phyloP scores from a whole-genome alignment of 2,113 vertebrate species.

The Chionomys nivalis region DNA sequence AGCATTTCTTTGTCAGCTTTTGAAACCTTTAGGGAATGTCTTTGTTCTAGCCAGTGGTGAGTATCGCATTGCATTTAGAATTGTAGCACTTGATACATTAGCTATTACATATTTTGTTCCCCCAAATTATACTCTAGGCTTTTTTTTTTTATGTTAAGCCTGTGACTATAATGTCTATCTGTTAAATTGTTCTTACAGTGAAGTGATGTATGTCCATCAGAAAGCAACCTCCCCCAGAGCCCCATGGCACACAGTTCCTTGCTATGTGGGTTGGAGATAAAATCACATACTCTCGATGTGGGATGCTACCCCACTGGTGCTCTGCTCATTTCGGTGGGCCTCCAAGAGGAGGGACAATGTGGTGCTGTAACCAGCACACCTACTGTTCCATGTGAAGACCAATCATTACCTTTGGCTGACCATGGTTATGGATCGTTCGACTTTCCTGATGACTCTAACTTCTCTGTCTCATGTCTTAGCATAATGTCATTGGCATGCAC shows the following conservation, averaged over 20 bases:
- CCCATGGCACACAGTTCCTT: background rate
- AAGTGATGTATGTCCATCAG: background rate
- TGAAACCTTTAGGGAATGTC: conserved; percentile 4
- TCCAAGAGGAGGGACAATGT: background rate
- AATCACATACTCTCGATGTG: background rate
- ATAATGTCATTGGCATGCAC: background rate
- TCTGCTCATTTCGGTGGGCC: background rate
- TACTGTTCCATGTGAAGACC: background rate
- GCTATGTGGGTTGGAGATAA: background rate
- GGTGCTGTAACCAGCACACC: background rate
- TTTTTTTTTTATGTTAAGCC: background rate
- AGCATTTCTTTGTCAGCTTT: conserved; percentile 57
- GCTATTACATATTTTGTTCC: background rate
- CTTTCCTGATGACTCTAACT: background rate
- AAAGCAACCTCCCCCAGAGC: background rate
- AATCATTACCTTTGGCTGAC: background rate
- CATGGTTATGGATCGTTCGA: background rate
- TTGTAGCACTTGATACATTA: conserved; percentile 13
- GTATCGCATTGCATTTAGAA: conserved; percentile 10
- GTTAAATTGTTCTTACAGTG: conserved; percentile 25
- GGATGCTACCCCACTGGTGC: background rate
- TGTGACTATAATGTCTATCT: background rate
- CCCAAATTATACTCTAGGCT: background rate
- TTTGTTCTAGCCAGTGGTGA: conserved; percentile 58
- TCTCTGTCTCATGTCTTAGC: background rate